phyloP scores from a whole-genome alignment of 2,113 vertebrate species.

The Ramphastos sulfuratus region DNA sequence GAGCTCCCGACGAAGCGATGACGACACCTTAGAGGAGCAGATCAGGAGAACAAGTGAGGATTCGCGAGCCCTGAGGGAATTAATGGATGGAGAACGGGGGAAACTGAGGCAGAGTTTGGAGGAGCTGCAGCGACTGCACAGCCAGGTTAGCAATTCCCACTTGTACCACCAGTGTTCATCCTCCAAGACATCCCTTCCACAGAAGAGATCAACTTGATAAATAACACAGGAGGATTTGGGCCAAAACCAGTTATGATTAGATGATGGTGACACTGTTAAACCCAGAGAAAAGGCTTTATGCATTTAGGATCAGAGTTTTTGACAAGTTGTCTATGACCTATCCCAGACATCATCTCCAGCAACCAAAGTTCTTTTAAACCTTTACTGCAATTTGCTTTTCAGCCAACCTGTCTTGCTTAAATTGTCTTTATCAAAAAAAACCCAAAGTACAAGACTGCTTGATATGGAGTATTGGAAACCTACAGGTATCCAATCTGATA shows the following conservation, averaged over 20 bases:
- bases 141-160: constrained; percentile 82
- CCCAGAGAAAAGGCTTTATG: background rate
- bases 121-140: constrained; percentile 89
- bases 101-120: constrained; percentile 84
- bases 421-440: background rate
- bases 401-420: background rate
- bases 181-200: background rate
- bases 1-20: constrained; percentile 90
- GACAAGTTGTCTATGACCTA: background rate
- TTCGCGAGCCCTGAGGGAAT: constrained; percentile 85
- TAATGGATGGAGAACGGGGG: constrained; percentile 89
- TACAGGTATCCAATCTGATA: background rate
- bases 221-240: background rate
- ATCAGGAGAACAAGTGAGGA: constrained; percentile 92
- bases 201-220: background rate
- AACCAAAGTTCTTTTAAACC: background rate
- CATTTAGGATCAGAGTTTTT: background rate
- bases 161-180: background rate
- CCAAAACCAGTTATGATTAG: background rate
- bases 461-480: background rate
- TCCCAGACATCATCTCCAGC: background rate
- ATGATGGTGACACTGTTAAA: background rate
- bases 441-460: background rate
- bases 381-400: background rate
- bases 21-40: constrained; percentile 95